Evolutionary conservation across 2,113 vertebrate species (phyloP).

Genomic region (Clupea harengus): DNA sequence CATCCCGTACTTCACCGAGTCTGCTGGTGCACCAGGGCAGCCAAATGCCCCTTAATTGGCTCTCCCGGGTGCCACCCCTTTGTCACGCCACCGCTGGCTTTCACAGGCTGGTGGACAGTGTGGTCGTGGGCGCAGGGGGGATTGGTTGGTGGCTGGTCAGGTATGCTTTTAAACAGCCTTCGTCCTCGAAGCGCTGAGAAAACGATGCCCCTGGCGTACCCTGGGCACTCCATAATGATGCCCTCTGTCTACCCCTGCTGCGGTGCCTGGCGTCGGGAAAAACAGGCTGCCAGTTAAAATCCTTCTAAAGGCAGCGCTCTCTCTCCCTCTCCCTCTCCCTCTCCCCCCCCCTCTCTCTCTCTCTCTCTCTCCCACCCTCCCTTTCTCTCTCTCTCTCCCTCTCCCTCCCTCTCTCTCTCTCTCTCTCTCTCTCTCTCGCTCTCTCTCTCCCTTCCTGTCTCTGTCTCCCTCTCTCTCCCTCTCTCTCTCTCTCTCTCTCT

Average conservation of each 20-base stretch:
- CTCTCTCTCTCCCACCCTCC: neutral
- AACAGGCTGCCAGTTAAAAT: too few species aligned
- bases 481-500: neutral
- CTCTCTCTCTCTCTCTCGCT: neutral
- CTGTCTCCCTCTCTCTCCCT: neutral
- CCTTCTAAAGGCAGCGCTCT: neutral
- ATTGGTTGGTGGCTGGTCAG: neutral
- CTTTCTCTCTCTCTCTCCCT: neutral
- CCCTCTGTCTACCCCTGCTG: too few species aligned
- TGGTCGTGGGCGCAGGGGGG: neutral
- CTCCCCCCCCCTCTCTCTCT: neutral
- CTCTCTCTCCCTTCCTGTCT: conserved; percentile 2
- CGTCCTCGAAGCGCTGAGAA: neutral
- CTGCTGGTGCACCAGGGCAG: neutral
- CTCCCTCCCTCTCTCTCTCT: neutral
- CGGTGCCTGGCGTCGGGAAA: too few species aligned
- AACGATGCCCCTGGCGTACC: too few species aligned
- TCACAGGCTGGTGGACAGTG: neutral
- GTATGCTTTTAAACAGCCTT: neutral
- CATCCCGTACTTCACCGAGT: neutral
- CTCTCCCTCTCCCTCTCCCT: neutral
- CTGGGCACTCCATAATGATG: neutral
- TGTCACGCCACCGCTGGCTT: neutral
- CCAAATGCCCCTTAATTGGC: neutral
- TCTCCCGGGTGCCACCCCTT: neutral